Evolutionary conservation across 2,113 vertebrate genomes (phyloP).

Genomic region (human): DNA sequence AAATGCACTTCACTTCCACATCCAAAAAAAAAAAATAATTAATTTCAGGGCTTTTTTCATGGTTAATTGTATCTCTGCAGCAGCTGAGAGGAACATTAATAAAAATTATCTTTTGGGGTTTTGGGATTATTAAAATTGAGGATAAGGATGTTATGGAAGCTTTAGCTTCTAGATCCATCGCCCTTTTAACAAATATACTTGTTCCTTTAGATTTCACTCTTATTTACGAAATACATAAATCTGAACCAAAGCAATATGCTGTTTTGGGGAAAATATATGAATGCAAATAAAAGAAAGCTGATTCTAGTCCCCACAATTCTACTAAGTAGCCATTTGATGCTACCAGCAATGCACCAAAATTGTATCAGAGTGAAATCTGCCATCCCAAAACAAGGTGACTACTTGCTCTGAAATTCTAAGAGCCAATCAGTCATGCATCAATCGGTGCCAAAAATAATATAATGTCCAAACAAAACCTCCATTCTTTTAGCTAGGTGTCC

Average conservation of each 20-base stretch:
- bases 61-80: not conserved
- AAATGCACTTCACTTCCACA: not conserved
- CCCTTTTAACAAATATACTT: not conserved
- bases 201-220: not conserved
- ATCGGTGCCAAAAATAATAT: not conserved
- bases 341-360: not conserved
- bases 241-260: not conserved
- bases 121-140: not conserved
- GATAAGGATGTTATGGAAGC: not conserved
- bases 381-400: not conserved
- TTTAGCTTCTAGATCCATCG: not conserved
- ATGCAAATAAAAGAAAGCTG: not conserved
- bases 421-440: not conserved
- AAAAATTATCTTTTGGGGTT: not conserved
- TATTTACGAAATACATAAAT: constrained; percentile 14
- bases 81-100: not conserved
- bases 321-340: not conserved
- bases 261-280: not conserved
- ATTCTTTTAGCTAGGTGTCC: not conserved
- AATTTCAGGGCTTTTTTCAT: not conserved
- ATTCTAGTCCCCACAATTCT: not conserved
- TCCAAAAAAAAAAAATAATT: not conserved
- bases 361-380: not conserved
- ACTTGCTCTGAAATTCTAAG: not conserved
- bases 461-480: not conserved